Evolutionary conservation across 2,888 invertebrate species (phyloP).

Genomic region (Phoenoteleia sp.): DNA sequence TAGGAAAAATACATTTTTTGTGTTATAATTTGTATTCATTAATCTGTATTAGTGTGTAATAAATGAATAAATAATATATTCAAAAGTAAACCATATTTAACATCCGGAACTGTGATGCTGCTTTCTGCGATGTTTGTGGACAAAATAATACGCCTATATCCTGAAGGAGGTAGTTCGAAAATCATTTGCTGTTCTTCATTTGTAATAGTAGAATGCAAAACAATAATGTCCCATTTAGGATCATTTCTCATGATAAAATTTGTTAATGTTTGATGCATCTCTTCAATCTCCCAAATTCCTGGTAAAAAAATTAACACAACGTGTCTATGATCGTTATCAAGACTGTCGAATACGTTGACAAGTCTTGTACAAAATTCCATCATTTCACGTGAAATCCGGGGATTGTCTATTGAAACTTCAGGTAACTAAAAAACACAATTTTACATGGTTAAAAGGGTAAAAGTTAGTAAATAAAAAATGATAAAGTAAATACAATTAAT

Average conservation of each 20-base stretch:
- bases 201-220: slow-evolving; percentile 93
- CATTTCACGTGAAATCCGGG: slow-evolving; percentile 89
- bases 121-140: slow-evolving; percentile 98
- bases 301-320: slow-evolving; percentile 97
- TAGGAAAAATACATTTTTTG: too few relatives aligned
- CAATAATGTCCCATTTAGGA: slow-evolving; percentile 88
- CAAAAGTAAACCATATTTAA: slow-evolving; percentile 90
- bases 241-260: slow-evolving; percentile 66
- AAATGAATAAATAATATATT: background rate
- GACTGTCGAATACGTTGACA: slow-evolving; percentile 89
- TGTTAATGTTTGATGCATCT: slow-evolving; percentile 86
- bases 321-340: slow-evolving; percentile 87
- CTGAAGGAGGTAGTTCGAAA: slow-evolving; percentile 89
- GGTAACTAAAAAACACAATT: slow-evolving; percentile 74
- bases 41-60: background rate
- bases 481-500: too few relatives aligned
- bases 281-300: slow-evolving; percentile 95
- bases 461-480: too few relatives aligned
- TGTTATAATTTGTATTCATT: background rate
- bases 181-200: slow-evolving; percentile 91
- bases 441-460: too few relatives aligned
- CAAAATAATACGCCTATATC: slow-evolving; percentile 93
- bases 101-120: slow-evolving; percentile 96
- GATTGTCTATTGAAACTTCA: slow-evolving; percentile 88
- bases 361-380: slow-evolving; percentile 88